Conservation (phyloP, 2,113 vertebrate genomes). For the Phyllostomus hastatus region DNA sequence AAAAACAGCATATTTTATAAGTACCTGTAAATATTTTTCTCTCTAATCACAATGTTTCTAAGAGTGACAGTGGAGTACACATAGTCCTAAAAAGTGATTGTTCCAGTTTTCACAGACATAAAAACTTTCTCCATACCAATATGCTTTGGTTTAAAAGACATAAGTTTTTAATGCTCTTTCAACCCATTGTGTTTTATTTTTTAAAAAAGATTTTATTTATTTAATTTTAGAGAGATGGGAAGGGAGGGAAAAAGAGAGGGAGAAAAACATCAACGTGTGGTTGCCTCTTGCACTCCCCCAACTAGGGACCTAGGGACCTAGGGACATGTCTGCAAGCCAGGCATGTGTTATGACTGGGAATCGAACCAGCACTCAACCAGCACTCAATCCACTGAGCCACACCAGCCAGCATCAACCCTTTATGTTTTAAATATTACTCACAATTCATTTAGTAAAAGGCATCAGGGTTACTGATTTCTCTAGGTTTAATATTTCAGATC, state of each 20-base stretch:
- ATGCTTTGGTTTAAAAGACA: not conserved
- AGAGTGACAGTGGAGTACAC: not conserved
- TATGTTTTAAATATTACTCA: not conserved
- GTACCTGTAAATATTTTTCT: not conserved
- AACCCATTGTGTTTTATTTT: not conserved
- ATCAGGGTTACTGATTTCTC: not conserved
- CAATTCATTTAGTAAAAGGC: not conserved
- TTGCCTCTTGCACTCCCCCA: no score
- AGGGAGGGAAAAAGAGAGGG: no score
- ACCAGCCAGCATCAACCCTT: not conserved
- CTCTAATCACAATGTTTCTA: not conserved
- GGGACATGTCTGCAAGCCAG: no score
- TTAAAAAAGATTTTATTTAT: not conserved
- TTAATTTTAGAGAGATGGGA: no score
- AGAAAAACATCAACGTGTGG: no score
- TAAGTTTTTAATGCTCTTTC: not conserved
- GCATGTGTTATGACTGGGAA: no score
- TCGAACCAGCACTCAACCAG: no score
- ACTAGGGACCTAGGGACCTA: no score
- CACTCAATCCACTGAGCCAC: no score
- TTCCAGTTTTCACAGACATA: not conserved
- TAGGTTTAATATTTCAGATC: not conserved
- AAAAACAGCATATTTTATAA: not conserved
- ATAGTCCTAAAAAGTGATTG: not conserved
- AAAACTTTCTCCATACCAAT: not conserved